Conservation (phyloP, 1,140 invertebrate genomes). For the Drosophila truncata region DNA sequence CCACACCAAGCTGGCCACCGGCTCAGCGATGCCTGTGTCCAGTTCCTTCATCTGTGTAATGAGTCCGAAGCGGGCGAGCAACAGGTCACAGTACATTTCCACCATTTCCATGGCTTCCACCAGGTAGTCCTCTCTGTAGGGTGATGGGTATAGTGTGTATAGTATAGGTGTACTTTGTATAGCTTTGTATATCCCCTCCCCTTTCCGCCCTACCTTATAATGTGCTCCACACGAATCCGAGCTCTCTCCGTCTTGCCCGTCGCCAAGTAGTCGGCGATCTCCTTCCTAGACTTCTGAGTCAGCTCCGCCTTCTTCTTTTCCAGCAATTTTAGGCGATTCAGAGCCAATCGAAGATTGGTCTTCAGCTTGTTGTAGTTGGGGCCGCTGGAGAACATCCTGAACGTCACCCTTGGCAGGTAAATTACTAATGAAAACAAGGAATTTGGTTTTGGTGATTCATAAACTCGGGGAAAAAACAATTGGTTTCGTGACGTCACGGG, state of each 20-base stretch:
- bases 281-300: constrained; percentile 97
- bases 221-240: constrained; percentile 98
- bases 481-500: constrained; percentile 46
- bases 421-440: constrained; percentile 36
- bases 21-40: constrained; percentile 97
- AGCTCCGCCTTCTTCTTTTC: constrained; percentile 99
- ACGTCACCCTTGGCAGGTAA: constrained; percentile 5
- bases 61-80: constrained; percentile 98
- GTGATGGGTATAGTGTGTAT: no score
- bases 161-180: background rate
- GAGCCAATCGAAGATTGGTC: constrained; percentile 96
- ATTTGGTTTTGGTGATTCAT: constrained; percentile 61
- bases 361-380: constrained; percentile 98
- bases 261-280: constrained; percentile 98
- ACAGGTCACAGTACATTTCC: constrained; percentile 99
- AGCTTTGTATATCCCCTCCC: constrained; percentile 3
- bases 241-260: constrained; percentile 96
- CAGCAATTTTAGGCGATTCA: constrained; percentile 97
- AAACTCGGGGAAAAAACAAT: constrained; percentile 58
- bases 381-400: constrained; percentile 93
- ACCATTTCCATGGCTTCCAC: constrained; percentile 99
- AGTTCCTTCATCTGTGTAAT: constrained; percentile 99
- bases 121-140: constrained; percentile 96
- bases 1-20: constrained; percentile 98
- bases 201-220: constrained; percentile 89